Conservation (phyloP, 2,888 invertebrate species). For the Salpingus planirostris region DNA sequence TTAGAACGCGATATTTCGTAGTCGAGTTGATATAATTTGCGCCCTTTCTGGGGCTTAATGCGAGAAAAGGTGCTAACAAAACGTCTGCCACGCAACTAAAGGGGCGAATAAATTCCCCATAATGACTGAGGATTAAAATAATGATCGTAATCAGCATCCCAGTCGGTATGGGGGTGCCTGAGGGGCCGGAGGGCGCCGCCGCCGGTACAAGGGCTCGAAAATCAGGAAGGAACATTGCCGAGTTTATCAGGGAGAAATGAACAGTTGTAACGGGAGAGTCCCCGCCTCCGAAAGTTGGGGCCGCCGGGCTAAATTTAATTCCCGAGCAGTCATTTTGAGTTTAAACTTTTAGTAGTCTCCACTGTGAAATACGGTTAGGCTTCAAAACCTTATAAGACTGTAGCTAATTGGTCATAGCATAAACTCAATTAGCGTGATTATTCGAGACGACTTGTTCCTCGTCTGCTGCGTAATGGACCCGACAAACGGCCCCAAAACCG, state of each 20-base stretch:
- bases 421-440: constrained; percentile 31
- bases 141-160: constrained; percentile 26
- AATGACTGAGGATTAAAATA: constrained; percentile 25
- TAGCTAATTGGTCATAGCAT: constrained; percentile 31
- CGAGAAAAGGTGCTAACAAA: constrained; percentile 12
- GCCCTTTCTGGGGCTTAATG: too few species aligned
- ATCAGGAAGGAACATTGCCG: constrained; percentile 22
- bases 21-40: too few species aligned
- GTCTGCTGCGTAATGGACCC: neutral
- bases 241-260: constrained; percentile 25
- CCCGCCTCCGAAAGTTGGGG: constrained; percentile 14
- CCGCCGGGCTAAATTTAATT: constrained; percentile 26
- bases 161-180: constrained; percentile 11
- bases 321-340: constrained; percentile 25
- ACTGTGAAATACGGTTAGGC: constrained; percentile 25
- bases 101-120: constrained; percentile 17
- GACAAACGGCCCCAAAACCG: too few species aligned
- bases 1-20: too few species aligned
- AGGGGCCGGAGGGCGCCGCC: neutral
- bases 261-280: constrained; percentile 22
- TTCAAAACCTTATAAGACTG: constrained; percentile 28
- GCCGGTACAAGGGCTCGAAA: constrained; percentile 7
- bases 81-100: too few species aligned
- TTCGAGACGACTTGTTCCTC: constrained; percentile 15
- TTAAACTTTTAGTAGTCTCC: constrained; percentile 31